phyloP scores from a whole-genome alignment of 2,113 vertebrate species.

The Indri indri region DNA sequence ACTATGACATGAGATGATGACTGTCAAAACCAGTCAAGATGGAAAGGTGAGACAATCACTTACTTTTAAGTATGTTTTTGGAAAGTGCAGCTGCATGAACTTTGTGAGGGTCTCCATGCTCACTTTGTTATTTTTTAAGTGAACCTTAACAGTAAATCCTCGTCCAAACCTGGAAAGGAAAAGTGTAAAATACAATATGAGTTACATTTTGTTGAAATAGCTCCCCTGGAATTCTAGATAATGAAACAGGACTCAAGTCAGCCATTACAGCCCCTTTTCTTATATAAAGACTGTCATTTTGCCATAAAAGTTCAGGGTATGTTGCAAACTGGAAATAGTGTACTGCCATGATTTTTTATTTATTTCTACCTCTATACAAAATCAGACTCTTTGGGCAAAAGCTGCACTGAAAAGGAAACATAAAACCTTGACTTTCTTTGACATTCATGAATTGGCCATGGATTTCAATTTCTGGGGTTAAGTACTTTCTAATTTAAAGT shows the following conservation, averaged over 20 bases:
- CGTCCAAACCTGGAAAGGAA: constrained; percentile 91
- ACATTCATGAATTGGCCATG: background rate
- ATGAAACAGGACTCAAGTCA: constrained; percentile 49
- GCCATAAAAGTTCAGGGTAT: constrained; percentile 39
- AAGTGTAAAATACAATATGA: constrained; percentile 53
- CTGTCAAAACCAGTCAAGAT: background rate
- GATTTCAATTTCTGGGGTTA: background rate
- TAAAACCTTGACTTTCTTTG: constrained; percentile 40
- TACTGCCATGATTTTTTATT: background rate
- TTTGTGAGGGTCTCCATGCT: constrained; percentile 88
- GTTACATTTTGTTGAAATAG: constrained; percentile 55
- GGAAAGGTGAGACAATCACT: background rate
- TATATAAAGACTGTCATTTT: constrained; percentile 56
- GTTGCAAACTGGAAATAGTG: constrained; percentile 44
- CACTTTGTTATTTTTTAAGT: constrained; percentile 87
- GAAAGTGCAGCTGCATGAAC: constrained; percentile 94
- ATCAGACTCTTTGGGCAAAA: constrained; percentile 27
- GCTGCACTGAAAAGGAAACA: background rate
- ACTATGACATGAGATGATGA: background rate
- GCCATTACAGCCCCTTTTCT: background rate
- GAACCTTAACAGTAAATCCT: constrained; percentile 98
- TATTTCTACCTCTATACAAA: background rate
- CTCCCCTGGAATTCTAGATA: constrained; percentile 52
- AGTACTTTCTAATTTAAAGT: constrained; percentile 49
- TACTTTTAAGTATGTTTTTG: constrained; percentile 95